A percentile compares a stretch with the other conserved stretches of the same genome.
phyloP scores from a whole-genome alignment of 2,888 invertebrate species.

The Abrostola tripartita region DNA sequence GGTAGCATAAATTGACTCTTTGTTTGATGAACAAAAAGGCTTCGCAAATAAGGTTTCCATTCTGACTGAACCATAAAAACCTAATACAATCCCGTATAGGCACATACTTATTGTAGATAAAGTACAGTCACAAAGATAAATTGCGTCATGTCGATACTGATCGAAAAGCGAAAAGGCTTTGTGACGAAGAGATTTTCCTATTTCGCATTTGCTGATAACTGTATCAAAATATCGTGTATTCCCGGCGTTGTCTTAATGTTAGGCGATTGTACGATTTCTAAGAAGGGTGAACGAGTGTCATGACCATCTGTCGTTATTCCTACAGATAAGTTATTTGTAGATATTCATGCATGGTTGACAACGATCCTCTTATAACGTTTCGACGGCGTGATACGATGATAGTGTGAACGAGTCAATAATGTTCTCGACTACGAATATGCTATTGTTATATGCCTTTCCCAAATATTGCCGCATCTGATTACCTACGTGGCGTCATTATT shows the following conservation, averaged over 20 bases:
- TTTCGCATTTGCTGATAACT: constrained; percentile 45
- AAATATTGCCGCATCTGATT: neutral
- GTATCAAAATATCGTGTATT: constrained; percentile 38
- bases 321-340: constrained; percentile 11
- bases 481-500: too few relatives aligned
- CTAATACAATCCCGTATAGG: constrained; percentile 57
- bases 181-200: constrained; percentile 47
- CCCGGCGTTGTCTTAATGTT: constrained; percentile 34
- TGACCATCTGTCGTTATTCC: constrained; percentile 8
- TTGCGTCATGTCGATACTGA: constrained; percentile 58
- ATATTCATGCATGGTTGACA: constrained; percentile 6
- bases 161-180: constrained; percentile 57
- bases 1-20: constrained; percentile 23
- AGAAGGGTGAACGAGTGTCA: constrained; percentile 7
- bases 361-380: neutral
- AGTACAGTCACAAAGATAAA: constrained; percentile 61
- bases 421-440: neutral
- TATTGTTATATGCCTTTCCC: neutral
- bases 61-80: constrained; percentile 48
- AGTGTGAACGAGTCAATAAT: neutral
- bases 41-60: constrained; percentile 48
- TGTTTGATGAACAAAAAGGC: constrained; percentile 31
- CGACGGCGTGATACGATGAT: neutral
- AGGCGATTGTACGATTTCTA: constrained; percentile 13
- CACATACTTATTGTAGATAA: constrained; percentile 55